Percentiles rank a stretch among this genome's conserved stretches.
Evolutionary conservation across 1,140 invertebrate species (phyloP).

Genomic region (Drosophila takahashii): DNA sequence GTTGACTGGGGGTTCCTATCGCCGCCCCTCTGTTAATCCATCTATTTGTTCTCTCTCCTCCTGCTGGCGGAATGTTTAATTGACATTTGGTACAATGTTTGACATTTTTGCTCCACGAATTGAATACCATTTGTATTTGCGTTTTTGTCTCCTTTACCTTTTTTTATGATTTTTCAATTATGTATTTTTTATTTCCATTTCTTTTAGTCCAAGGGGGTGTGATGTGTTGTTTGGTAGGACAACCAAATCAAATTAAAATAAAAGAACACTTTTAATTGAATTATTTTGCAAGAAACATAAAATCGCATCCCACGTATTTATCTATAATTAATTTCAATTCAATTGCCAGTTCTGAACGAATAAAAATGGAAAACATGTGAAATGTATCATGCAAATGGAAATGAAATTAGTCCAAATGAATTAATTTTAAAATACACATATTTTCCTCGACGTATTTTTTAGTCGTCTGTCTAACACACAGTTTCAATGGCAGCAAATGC

Average conservation of each 20-base stretch:
- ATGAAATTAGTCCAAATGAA: constrained; percentile 55
- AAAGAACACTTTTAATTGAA: constrained; percentile 66
- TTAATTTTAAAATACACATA: constrained; percentile 21
- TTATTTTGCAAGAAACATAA: constrained; percentile 64
- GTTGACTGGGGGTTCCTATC: constrained; percentile 43
- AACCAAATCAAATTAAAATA: constrained; percentile 48
- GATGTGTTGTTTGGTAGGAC: constrained; percentile 7
- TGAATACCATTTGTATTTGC: constrained; percentile 37
- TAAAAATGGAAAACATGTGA: constrained; percentile 21
- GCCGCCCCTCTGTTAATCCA: constrained; percentile 8
- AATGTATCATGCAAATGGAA: constrained; percentile 57
- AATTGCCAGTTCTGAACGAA: constrained; percentile 4
- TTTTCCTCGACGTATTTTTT: constrained; percentile 16
- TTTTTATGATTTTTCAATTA: constrained; percentile 67
- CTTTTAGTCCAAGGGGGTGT: neutral
- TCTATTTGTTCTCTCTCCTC: constrained; percentile 35
- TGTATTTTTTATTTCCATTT: constrained; percentile 29
- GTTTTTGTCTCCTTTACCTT: constrained; percentile 2
- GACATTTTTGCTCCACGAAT: constrained; percentile 56
- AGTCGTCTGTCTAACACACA: constrained; percentile 19
- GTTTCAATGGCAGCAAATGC: constrained; percentile 40
- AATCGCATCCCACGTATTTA: constrained; percentile 39
- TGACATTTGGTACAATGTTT: constrained; percentile 72
- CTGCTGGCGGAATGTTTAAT: constrained; percentile 64
- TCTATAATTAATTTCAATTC: constrained; percentile 56